Conservation (phyloP, 1,140 invertebrate genomes). For the Drosophila sp. region DNA sequence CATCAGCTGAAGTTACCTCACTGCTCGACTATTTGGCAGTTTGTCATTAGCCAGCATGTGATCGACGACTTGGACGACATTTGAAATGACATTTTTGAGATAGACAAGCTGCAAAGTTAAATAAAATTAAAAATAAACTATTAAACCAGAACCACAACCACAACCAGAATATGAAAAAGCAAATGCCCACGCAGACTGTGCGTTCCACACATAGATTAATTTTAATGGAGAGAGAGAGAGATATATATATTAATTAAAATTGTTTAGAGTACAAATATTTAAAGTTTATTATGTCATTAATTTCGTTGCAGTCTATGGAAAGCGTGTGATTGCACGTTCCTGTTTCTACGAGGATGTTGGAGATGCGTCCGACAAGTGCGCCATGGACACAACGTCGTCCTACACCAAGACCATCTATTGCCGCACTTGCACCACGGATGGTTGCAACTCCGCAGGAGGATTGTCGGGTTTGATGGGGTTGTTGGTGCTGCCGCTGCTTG, state of each 20-base stretch:
- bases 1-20: conserved; percentile 45
- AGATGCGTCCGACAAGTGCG: conserved; percentile 79
- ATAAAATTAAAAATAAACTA: conserved; percentile 1
- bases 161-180: conserved; percentile 29
- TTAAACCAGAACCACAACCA: not conserved
- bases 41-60: conserved; percentile 44
- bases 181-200: conserved; percentile 55
- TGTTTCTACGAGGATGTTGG: conserved; percentile 84
- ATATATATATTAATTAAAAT: conserved; percentile 63
- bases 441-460: conserved; percentile 71
- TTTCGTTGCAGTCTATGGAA: conserved; percentile 78
- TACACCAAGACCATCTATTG: conserved; percentile 84
- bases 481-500: conserved; percentile 57
- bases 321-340: conserved; percentile 80
- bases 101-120: conserved; percentile 44
- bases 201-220: conserved; percentile 49
- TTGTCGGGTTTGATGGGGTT: conserved; percentile 44
- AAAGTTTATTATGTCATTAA: conserved; percentile 27
- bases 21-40: conserved; percentile 30
- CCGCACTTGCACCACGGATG: conserved; percentile 83
- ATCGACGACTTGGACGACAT: conserved; percentile 50
- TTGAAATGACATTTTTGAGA: conserved; percentile 68
- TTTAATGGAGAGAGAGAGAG: conserved; percentile 27
- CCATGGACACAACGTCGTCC: conserved; percentile 79
- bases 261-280: conserved; percentile 40